Evolutionary conservation across 2,888 invertebrate species (phyloP).

Genomic region (Steromphala cineraria): DNA sequence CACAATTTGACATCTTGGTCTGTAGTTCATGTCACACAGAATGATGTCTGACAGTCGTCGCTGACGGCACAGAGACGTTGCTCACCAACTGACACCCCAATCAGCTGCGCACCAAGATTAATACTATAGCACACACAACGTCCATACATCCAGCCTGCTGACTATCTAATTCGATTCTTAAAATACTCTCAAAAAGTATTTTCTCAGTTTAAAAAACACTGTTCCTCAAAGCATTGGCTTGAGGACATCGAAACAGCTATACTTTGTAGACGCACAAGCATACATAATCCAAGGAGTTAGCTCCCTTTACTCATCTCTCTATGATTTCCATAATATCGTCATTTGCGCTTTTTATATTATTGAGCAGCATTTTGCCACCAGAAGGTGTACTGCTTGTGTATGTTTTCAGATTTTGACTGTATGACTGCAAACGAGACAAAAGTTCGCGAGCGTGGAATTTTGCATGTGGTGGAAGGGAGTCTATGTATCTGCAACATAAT

Average conservation of each 20-base stretch:
- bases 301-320: slow-evolving; percentile 73
- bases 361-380: slow-evolving; percentile 56
- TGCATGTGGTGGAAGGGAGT: slow-evolving; percentile 88
- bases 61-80: no score
- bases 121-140: slow-evolving; percentile 12
- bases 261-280: no score
- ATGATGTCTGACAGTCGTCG: no score
- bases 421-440: slow-evolving; percentile 66
- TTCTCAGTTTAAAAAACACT: not conserved
- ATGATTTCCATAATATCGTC: slow-evolving; percentile 81
- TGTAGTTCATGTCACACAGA: no score
- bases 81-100: no score
- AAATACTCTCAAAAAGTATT: slow-evolving; percentile 9
- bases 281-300: not conserved
- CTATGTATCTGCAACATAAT: slow-evolving; percentile 89
- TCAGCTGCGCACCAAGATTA: not conserved
- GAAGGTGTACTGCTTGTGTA: slow-evolving; percentile 60
- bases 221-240: not conserved
- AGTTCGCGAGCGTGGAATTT: slow-evolving; percentile 88
- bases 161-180: not conserved
- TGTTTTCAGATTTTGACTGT: slow-evolving; percentile 66
- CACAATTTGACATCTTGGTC: not conserved
- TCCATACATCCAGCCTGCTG: slow-evolving; percentile 8
- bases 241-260: no score
- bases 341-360: slow-evolving; percentile 63